A percentile compares a stretch with the other conserved stretches of the same genome.
Evolutionary conservation across 2,113 vertebrate genomes (phyloP).

Genomic region (Myiopsitta monachus): DNA sequence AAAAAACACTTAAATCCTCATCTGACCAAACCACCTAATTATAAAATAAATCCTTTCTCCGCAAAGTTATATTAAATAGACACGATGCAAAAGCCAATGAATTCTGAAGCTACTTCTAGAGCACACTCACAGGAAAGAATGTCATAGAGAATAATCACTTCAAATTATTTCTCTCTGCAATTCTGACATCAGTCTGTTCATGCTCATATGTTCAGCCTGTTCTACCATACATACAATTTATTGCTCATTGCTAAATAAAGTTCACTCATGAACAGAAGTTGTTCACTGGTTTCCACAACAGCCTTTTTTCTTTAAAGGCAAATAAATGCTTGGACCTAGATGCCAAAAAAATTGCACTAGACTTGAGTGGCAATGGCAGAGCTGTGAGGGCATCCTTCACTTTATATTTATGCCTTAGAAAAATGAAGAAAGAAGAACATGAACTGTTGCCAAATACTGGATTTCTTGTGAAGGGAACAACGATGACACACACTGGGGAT

Average conservation of each 20-base stretch:
- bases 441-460: neutral
- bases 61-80: neutral
- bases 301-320: neutral
- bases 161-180: neutral
- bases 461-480: neutral
- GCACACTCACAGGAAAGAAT: neutral
- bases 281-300: neutral
- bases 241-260: neutral
- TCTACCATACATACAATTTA: neutral
- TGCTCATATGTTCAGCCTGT: neutral
- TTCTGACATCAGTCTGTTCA: neutral
- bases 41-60: neutral
- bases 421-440: neutral
- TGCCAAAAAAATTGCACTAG: neutral
- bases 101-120: neutral
- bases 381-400: fast-evolving
- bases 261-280: neutral
- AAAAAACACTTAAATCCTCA: neutral
- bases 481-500: neutral
- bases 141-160: neutral
- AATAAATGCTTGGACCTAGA: neutral
- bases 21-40: neutral
- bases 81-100: neutral
- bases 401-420: neutral
- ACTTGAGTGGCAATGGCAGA: fast-evolving